Evolutionary conservation across 1,140 invertebrate genomes (phyloP).

Genomic region (Oreohelix idahoensis): DNA sequence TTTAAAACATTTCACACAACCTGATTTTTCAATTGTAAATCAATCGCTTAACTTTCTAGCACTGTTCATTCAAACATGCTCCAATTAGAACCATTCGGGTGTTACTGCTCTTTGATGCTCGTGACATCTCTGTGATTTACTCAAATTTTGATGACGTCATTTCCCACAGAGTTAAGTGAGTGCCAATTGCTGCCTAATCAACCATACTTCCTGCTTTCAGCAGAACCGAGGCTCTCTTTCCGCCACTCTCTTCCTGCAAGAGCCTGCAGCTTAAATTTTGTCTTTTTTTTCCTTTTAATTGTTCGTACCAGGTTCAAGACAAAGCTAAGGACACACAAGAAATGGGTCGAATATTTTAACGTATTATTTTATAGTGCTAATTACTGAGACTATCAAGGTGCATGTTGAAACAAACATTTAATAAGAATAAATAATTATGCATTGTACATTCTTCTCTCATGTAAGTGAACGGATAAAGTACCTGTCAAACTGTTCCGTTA

Average conservation of each 20-base stretch:
- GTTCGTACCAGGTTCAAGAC: neutral
- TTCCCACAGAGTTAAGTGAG: slow-evolving; percentile 20
- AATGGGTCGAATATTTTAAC: neutral
- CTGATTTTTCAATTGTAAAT: slow-evolving; percentile 13
- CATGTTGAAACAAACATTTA: no score
- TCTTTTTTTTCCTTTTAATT: neutral
- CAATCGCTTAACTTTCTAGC: slow-evolving; percentile 9
- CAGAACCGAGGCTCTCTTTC: slow-evolving; percentile 14
- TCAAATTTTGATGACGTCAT: slow-evolving; percentile 29
- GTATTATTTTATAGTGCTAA: no score
- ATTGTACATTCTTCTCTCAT: no score
- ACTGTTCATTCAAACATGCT: slow-evolving; percentile 5
- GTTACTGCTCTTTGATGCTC: neutral
- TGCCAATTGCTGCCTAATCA: slow-evolving; percentile 26
- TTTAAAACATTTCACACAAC: neutral
- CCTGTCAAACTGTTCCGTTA: no score
- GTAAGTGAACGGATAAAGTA: no score
- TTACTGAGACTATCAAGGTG: no score
- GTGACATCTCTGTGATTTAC: slow-evolving; percentile 30
- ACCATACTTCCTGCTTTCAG: slow-evolving; percentile 20
- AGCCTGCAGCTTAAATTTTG: neutral
- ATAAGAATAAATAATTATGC: no score
- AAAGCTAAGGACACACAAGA: neutral
- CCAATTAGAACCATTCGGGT: slow-evolving; percentile 7
- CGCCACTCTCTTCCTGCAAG: slow-evolving; percentile 24